Evolutionary conservation across 2,888 invertebrate genomes (phyloP), one percentile per base, ranked within the genome.

Genomic region (Brassicogethes aeneus): DNA sequence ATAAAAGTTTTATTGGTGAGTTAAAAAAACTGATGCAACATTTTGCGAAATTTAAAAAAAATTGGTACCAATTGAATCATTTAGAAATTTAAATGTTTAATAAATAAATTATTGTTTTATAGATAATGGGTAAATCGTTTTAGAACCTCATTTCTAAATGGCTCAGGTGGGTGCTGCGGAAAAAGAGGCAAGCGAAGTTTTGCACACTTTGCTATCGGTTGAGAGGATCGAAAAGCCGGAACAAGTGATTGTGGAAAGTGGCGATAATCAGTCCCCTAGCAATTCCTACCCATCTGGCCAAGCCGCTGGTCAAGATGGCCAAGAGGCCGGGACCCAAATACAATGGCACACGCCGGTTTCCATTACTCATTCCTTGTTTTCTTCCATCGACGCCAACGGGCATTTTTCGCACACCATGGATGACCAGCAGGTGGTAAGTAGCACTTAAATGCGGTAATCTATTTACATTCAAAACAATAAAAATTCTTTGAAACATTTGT

Each of bases 141-240:
- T n/a, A n/a, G n/a, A n/a, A n/a, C n/a, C n/a, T n/a, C n/a, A 41
- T 73, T 68, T 63, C 70, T 72, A 74, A 68, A 76, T 78, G 77
- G 75, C 77, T 60, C 73, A 72, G 54, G 78, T 78, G 52, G 78
- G 78, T 62, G 73, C 77, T 45, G 80, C 80, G 23, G 82, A 80
- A 66, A 80, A 80, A 63, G 81, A 81, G 62, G 81, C 81, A 14
- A 81, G 79, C 57, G 81, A 81, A 66, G 80, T 82, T 33, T 68
- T 82, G 39, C 80, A 80, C 60, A 78, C 80, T 13, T 65, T 81
- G 46, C 65, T 81, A 40, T 79, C 80, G 5, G 79, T 80, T 47
- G 80, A 80, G 62, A 69, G 80, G 17, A 74, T 80, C 34, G 79
- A 79, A 59, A 76, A 79, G 55, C 61, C 61, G 46, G 67, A 68